These are phyloP conservation scores for Sebastes taczanowskii DNA, from an alignment of 2,797 vertebrate species.

Conservation along the genomic window DNA sequence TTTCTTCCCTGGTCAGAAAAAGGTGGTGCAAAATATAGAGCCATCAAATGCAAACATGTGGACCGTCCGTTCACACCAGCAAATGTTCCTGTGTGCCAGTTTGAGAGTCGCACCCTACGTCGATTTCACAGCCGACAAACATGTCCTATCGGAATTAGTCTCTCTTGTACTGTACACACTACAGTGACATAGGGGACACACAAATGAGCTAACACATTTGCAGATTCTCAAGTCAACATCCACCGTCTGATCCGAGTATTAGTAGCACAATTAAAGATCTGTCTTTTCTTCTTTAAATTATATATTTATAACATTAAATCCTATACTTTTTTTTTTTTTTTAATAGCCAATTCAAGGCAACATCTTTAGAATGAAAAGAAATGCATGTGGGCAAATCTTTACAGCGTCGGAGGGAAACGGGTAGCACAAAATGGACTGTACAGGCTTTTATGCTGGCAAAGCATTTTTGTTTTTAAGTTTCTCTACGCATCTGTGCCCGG, in stretches of 20 bases:
- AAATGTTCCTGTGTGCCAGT: conserved; percentile 52
- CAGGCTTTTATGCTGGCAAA: conserved; percentile 79
- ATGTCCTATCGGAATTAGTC: conserved; percentile 45
- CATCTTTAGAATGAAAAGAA: conserved; percentile 79
- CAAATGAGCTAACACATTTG: conserved; percentile 67
- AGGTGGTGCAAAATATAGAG: conserved; percentile 78
- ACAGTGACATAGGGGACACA: conserved; percentile 60
- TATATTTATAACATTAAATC: conserved; percentile 75
- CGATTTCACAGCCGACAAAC: conserved; percentile 62
- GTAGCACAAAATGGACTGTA: conserved; percentile 81
- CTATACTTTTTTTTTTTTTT: conserved; percentile 55
- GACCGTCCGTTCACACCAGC: conserved; percentile 52
- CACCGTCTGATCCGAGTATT: conserved; percentile 69
- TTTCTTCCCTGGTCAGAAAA: conserved; percentile 77
- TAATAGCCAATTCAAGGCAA: conserved; percentile 80
- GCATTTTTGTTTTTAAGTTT: conserved; percentile 60
- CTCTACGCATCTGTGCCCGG: conserved; percentile 66
- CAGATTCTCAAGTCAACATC: conserved; percentile 73
- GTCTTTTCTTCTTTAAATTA: conserved; percentile 71
- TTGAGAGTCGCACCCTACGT: conserved; percentile 47
- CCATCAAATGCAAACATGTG: conserved; percentile 74
- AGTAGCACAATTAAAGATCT: conserved; percentile 77
- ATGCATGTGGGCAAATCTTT: conserved; percentile 66
- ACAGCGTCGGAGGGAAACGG: conserved; percentile 67
- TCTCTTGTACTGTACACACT: conserved; percentile 61